Percentiles rank a stretch among this genome's conserved stretches.
These are phyloP conservation scores for Zophobas atratus DNA, from an alignment of 1,140 invertebrate genomes.

Conservation along the genomic window DNA sequence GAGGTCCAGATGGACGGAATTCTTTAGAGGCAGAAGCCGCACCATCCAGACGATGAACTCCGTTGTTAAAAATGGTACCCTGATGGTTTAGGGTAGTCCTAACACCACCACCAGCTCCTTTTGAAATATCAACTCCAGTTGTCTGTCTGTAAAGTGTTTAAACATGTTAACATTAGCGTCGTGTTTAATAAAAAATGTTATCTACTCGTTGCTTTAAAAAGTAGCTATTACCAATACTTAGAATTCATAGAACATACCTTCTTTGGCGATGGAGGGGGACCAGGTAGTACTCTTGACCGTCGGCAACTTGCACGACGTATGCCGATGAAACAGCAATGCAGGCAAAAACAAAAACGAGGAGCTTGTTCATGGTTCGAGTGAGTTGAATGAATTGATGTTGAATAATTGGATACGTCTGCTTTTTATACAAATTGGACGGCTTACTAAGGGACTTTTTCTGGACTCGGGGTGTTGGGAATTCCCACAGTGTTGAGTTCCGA, in stretches of 20 bases:
- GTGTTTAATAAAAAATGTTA: too few species aligned
- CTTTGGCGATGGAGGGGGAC: background rate
- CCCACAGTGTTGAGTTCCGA: too few species aligned
- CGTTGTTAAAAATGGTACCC: constrained; percentile 52
- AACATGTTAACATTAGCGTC: too few species aligned
- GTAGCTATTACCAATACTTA: background rate
- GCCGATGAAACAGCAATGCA: background rate
- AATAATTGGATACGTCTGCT: too few species aligned
- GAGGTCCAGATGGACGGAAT: constrained; percentile 49
- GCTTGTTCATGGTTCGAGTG: background rate
- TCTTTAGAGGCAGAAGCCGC: constrained; percentile 47
- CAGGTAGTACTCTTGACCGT: background rate
- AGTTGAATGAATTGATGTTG: too few species aligned
- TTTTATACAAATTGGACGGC: too few species aligned
- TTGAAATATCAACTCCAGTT: constrained; percentile 34
- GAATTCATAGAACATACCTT: constrained; percentile 15
- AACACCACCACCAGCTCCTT: constrained; percentile 10
- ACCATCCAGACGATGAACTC: constrained; percentile 39
- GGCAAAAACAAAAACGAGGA: background rate
- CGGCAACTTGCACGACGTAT: background rate
- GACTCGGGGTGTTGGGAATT: too few species aligned
- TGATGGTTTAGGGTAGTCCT: constrained; percentile 27
- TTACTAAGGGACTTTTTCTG: too few species aligned
- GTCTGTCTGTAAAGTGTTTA: constrained; percentile 29
- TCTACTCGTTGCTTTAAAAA: too few species aligned